Base-by-base conservation (phyloP, 2,113 vertebrate genomes). In the Myocastor coypus region DNA sequence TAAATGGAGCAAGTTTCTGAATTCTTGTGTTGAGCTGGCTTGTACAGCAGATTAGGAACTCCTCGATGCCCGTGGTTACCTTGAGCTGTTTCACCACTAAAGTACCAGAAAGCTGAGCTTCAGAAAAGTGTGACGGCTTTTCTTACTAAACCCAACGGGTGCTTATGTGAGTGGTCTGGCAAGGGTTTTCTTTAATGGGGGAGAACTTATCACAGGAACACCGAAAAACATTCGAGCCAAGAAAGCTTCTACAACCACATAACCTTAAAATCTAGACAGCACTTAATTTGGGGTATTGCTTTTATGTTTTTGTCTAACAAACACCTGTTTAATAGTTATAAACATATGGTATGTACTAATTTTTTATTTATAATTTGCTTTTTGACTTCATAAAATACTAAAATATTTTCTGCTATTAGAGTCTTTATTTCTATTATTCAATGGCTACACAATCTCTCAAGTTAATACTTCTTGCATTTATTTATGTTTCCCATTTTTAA, bases 341-440 rank as follows among this genome's bases (percentile, higher is more conserved):
- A 87, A 75, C 14, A 80, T 28, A 87, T 80, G 55, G 6, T n/a
- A 42, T 8, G 50, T 87, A 91, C 3, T 91, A 4, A 55, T 80
- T 93, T 80, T 81, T 20, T 84, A 84, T 84, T 96, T 82, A 12
- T 32, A n/a, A 80, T n/a, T 93, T 96, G n/a, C 20, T 94, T 93
- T 92, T 82, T 90, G 77, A 96, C 40, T 89, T 97, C 57, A 61
- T 83, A 92, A 66, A 71, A 85, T 66, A 24, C 64, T 92, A 87
- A 84, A 94, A 81, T 89, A 55, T 50, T 95, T 92, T 83, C 32
- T 50, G 37, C 83, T 71, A 71, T 59, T 61, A 80, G 82, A 32
- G 19, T 77, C 17, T 92, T 87, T 87, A 77, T 87, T 89, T 83
- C 86, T 89, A 91, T 26, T 16, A 68, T 93, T 94, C 89, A 95